Conservation (phyloP, 2,797 vertebrate species). For the Danio choprae region DNA sequence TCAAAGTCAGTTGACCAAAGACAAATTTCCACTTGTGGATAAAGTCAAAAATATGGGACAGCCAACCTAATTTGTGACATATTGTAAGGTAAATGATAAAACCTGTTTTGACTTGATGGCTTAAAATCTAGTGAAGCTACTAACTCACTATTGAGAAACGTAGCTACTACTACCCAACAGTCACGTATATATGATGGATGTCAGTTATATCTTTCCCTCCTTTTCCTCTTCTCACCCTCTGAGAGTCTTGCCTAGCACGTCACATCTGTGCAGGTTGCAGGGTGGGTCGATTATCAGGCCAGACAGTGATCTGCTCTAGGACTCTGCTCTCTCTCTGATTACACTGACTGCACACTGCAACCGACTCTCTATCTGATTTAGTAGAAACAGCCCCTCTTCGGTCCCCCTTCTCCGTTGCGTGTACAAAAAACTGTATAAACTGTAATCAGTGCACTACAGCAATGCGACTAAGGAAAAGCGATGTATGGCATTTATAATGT, state of each 20-base stretch:
- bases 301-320: conserved; percentile 28
- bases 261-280: conserved; percentile 22
- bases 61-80: neutral
- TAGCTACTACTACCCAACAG: conserved; percentile 14
- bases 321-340: conserved; percentile 59
- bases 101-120: neutral
- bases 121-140: neutral
- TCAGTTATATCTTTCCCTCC: conserved; percentile 35
- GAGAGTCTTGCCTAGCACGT: neutral
- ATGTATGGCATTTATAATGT: neutral
- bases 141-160: conserved; percentile 34
- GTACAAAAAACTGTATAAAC: neutral
- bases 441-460: conserved; percentile 1
- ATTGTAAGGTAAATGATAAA: neutral
- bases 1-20: neutral
- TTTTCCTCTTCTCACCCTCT: conserved; percentile 9
- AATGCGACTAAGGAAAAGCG: neutral
- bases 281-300: conserved; percentile 58
- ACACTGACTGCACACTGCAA: conserved; percentile 36
- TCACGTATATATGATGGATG: conserved; percentile 25
- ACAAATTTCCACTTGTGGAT: too few species aligned
- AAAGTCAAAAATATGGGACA: neutral
- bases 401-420: conserved; percentile 6
- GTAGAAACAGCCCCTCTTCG: conserved; percentile 27
- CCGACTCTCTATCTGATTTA: conserved; percentile 47